Base-by-base conservation (phyloP, 2,113 vertebrate genomes). In the Cricetomys ansorgei region DNA sequence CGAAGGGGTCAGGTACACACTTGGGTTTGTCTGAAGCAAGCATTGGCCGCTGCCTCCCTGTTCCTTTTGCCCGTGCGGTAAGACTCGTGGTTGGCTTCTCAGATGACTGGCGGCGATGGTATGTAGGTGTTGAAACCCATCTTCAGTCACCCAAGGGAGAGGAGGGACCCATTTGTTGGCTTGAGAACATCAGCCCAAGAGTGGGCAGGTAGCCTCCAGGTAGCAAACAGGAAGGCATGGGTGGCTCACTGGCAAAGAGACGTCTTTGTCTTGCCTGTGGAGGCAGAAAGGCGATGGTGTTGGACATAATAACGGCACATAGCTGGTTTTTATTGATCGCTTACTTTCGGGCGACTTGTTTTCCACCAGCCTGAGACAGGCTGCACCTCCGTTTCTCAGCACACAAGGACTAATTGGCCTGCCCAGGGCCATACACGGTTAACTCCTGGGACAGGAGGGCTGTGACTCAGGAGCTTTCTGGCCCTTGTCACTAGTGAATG, bases 11-110 rank as follows among this genome's bases (percentile, higher is more conserved):
- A 76, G 34, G 67, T n/a, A 57, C 50, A 7, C 59, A 29, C n/a
- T 50, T 84, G 89, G 94, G 23, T 91, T 25, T 83, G 57, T 83
- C 1, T 67, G 48, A 81, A 8, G 45, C 65, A 92, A 81, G 55
- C 57, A 48, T 91, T 57, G 80, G 83, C 19, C 83, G 40, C 34
- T 50, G 1, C 50, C 29, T 88, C 31, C 90, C 31, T 53, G 34
- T 62, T 29, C 81, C 80, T 83, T 72, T 88, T 83, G 88, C 37
- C 29, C 40, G 37, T 40, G 25, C 45, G 7, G 0, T 80, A 7
- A 86, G 53, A 72, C 16, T 17, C 40, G 34, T 15, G 21, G 25
- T 72, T 86, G 93, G 77, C 67, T 65, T 89, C 79, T 93, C 72
- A 34, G 29, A 64, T 77, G 73, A 50, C 48, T 55, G n/a, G 27